Base-by-base conservation (phyloP, 2,888 invertebrate genomes). In the Theretra japonica region DNA sequence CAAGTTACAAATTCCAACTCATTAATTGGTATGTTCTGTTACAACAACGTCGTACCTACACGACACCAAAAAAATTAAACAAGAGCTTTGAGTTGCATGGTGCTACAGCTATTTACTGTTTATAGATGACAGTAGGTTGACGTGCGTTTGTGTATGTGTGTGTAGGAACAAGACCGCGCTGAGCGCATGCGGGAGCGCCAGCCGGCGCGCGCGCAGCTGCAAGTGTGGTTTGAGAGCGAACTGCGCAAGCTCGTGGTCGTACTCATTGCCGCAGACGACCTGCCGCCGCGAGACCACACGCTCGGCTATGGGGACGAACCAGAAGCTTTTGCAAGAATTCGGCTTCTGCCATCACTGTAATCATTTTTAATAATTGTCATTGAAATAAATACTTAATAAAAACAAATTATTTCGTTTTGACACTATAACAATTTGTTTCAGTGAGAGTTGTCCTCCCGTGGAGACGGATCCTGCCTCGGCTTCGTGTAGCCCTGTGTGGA, bases 401-500 rank as follows among this genome's bases (percentile, higher is more conserved):
- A 41, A 41, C 41, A 11, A 1, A 8, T 33, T 7, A 33, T 33
- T 33, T 41, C 41, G 11, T 15, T 41, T 41, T 41, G 41, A 41
- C 15, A 15, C 11, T 41, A 41, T 41, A 15, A 41, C 11, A 41
- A 41, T 41, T 41, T 11, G 3, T 78, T 79, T 0, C 85, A 98
- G 97, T 72, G 96, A 96, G 70, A 97, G 96, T 85, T 96, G 96
- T 77, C 96, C 96, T 72, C 96, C 97, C 6, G 95, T 97, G 75
- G 97, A 97, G 89, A 98, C 98, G 1, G 97, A 97, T 86, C 97
- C 98, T 21, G 97, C 98, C 1, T 97, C 97, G 72, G 97, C 97
- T 19, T 97, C 97, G 0, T 97, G 97, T 86, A 97, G 97, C 87
- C 98, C 98, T 1, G 97, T 98, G 71, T 98, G 98, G 98, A 98